These are phyloP conservation scores for Gyps fulvus DNA, from an alignment of 2,113 vertebrate genomes.

Conservation along the genomic window DNA sequence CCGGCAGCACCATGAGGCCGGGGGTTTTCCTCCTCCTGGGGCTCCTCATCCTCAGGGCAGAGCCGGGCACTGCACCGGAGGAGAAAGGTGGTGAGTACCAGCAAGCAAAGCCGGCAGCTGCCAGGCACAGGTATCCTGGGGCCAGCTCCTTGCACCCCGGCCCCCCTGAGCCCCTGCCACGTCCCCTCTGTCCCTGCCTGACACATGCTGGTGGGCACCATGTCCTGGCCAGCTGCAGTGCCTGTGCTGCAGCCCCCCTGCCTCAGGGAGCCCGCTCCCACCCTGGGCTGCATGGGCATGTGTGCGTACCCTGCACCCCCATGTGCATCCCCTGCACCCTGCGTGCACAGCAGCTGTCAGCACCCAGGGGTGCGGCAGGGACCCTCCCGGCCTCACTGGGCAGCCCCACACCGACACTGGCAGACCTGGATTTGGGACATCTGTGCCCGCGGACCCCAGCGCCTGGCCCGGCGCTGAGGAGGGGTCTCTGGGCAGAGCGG, in stretches of 20 bases:
- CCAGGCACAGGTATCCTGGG: neutral
- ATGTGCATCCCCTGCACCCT: neutral
- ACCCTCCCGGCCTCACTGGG: fast-evolving
- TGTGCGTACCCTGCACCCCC: neutral
- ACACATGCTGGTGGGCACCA: neutral
- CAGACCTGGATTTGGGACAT: too few relatives aligned
- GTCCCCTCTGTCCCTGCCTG: neutral
- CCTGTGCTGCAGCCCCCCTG: fast-evolving
- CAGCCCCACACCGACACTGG: fast-evolving
- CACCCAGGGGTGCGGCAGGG: neutral
- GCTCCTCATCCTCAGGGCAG: neutral
- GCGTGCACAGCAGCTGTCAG: fast-evolving
- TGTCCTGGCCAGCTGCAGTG: neutral
- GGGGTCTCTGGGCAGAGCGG: neutral
- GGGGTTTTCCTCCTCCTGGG: neutral
- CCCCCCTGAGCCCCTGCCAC: fast-evolving
- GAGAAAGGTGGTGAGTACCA: neutral
- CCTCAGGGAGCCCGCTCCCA: neutral
- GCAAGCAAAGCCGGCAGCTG: neutral
- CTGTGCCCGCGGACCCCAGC: neutral
- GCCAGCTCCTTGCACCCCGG: fast-evolving
- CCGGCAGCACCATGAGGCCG: neutral
- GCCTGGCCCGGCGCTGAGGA: fast-evolving
- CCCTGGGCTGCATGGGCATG: neutral
- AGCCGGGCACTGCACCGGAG: fast-evolving